Evolutionary conservation across 2,888 invertebrate species (phyloP), one percentile per base, ranked within the genome.

Genomic region (Desoria tigrina): DNA sequence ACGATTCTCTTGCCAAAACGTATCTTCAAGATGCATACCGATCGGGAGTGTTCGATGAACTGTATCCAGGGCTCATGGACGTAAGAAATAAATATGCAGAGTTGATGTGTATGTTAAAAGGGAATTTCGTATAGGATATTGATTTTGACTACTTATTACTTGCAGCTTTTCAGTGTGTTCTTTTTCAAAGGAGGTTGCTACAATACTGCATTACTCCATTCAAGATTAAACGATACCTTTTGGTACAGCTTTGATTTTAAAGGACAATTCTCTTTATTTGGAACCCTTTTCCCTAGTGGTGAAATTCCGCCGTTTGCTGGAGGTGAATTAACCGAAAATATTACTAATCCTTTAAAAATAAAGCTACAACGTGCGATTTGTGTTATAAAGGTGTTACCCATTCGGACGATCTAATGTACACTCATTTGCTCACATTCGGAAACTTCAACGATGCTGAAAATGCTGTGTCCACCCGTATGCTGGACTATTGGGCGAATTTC

Each of bases 401-500:
- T 76, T 84, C 85, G 0, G 83, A 86, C 73, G 86, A 86, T 68
- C 80, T 85, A 28, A 81, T 85, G n/a, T 84, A 86, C 74, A 73
- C 86, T n/a, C 86, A 85, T 77, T 77, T 67, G 78, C 2, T 51
- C 14, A 16, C 54, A 27, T n/a, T 63, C 39, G 9, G 37, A 39
- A 24, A 14, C 21, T 57, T 42, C 14, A 37, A 4, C 50, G 55
- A 32, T 0, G 79, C 78, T n/a, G 75, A 73, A 16, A 49, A 1
- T 3, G 81, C 81, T 2, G 78, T 84, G 57, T 80, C 83, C 1
- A 79, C 80, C 45, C 79, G 79, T 65, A 81, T 85, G 81, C 79
- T 84, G 2, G 74, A 78, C 16, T 76, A 82, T 2, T 83, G 82
- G 82, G 79, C 80, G 1, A 81, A 80, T 65, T 83, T 82, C 67